Evolutionary conservation across 2,888 invertebrate species (phyloP).

Genomic region (Norana najaformis): DNA sequence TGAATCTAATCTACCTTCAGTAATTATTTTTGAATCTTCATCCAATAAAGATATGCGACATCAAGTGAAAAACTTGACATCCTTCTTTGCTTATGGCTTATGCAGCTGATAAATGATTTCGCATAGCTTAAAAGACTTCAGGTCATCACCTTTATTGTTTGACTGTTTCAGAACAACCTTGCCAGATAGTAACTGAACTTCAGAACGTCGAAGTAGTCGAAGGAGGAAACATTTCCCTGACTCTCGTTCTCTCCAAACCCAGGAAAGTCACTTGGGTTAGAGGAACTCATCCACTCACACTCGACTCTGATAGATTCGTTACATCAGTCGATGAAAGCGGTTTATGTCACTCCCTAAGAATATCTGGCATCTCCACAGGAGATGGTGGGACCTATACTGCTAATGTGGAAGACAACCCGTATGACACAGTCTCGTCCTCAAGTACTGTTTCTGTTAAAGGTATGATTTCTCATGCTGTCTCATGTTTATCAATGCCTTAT

Average conservation of each 20-base stretch:
- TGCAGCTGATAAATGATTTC: neutral
- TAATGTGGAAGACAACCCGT: conserved; percentile 56
- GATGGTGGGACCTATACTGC: conserved; percentile 69
- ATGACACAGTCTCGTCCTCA: conserved; percentile 69
- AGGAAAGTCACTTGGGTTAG: conserved; percentile 76
- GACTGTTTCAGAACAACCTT: conserved; percentile 23
- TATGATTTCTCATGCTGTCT: neutral
- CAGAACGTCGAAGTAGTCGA: conserved; percentile 45
- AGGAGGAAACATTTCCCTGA: conserved; percentile 49
- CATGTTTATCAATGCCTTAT: neutral
- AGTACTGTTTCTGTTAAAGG: conserved; percentile 33
- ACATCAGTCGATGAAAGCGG: conserved; percentile 48
- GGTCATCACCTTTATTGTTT: no score
- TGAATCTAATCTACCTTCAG: neutral
- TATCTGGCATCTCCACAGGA: conserved; percentile 76
- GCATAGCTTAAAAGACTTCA: no score
- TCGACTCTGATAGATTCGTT: conserved; percentile 66
- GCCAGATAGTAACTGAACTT: conserved; percentile 38
- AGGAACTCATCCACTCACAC: conserved; percentile 32
- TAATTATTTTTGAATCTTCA: neutral
- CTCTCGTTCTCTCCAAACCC: conserved; percentile 79
- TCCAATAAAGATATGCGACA: neutral
- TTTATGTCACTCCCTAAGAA: conserved; percentile 69
- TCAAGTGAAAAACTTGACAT: neutral
- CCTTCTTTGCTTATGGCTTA: neutral